Conservation (phyloP, 2,113 vertebrate species). For the Syngnathoides biaculeatus region DNA sequence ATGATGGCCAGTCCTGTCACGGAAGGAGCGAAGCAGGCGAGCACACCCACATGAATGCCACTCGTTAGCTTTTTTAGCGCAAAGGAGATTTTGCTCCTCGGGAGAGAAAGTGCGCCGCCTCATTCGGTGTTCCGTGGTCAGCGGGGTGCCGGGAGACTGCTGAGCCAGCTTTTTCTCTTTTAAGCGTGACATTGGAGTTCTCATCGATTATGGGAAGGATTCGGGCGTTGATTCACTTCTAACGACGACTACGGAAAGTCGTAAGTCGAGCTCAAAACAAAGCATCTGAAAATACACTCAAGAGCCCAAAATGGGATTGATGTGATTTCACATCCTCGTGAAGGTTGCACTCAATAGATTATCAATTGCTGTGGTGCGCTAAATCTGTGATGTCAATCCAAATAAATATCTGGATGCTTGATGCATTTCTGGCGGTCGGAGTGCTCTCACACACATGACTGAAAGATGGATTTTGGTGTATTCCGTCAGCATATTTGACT, state of each 20-base stretch:
- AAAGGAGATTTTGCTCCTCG: constrained; percentile 71
- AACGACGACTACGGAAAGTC: not conserved
- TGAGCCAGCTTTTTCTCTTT: too few species aligned
- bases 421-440: too few species aligned
- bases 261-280: too few species aligned
- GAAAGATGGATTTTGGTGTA: too few species aligned
- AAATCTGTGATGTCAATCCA: too few species aligned
- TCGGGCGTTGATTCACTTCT: not conserved
- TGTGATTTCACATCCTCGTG: too few species aligned
- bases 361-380: too few species aligned
- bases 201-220: not conserved
- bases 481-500: too few species aligned
- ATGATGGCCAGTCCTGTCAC: constrained; percentile 74
- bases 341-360: too few species aligned
- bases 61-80: constrained; percentile 78
- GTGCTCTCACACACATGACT: too few species aligned
- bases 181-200: constrained; percentile 35
- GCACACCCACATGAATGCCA: constrained; percentile 73
- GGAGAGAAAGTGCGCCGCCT: constrained; percentile 68
- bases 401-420: too few species aligned
- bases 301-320: not conserved
- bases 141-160: too few species aligned
- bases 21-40: constrained; percentile 54
- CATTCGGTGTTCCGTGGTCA: constrained; percentile 41
- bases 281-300: not conserved